phyloP scores from a whole-genome alignment of 2,888 invertebrate genomes.

The Aethes cnicana region DNA sequence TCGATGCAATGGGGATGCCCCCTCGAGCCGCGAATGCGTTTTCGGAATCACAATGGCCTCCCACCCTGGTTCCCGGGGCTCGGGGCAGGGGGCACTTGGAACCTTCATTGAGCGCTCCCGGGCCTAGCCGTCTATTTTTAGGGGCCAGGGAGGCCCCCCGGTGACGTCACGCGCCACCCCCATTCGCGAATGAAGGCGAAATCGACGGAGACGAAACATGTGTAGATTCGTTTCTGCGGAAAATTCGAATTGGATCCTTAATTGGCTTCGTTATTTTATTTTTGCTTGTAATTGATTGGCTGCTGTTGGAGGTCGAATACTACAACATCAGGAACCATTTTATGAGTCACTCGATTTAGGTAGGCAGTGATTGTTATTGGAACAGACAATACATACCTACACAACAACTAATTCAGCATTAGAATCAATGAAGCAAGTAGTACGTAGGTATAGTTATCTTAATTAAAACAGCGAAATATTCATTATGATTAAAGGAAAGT shows the following conservation, averaged over 20 bases:
- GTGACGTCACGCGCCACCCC: slow-evolving; percentile 57
- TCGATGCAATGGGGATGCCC: slow-evolving; percentile 14
- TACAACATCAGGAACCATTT: slow-evolving; percentile 3
- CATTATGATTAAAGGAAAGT: no score
- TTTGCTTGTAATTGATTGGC: slow-evolving; percentile 22
- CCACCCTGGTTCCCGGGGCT: slow-evolving; percentile 40
- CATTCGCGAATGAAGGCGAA: slow-evolving; percentile 49
- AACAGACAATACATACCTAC: no score
- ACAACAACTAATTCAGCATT: no score
- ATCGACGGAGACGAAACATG: slow-evolving; percentile 55
- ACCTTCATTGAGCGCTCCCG: slow-evolving; percentile 74
- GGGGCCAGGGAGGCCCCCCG: slow-evolving; percentile 51
- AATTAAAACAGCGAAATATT: no score
- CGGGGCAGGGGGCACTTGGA: slow-evolving; percentile 32
- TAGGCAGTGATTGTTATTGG: slow-evolving; percentile 10
- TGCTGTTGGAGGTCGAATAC: slow-evolving; percentile 9
- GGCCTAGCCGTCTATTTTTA: slow-evolving; percentile 74
- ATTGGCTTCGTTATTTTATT: slow-evolving; percentile 21
- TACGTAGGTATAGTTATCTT: no score
- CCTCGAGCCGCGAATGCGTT: slow-evolving; percentile 21
- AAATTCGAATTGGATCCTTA: slow-evolving; percentile 30
- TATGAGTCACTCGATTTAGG: slow-evolving; percentile 5
- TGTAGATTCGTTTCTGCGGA: slow-evolving; percentile 20
- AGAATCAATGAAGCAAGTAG: no score
- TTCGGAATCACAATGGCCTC: slow-evolving; percentile 33